A percentile compares a stretch with the other conserved stretches of the same genome.
phyloP scores from a whole-genome alignment of 1,140 invertebrate genomes.

The Aphaenogaster ashmeadi region DNA sequence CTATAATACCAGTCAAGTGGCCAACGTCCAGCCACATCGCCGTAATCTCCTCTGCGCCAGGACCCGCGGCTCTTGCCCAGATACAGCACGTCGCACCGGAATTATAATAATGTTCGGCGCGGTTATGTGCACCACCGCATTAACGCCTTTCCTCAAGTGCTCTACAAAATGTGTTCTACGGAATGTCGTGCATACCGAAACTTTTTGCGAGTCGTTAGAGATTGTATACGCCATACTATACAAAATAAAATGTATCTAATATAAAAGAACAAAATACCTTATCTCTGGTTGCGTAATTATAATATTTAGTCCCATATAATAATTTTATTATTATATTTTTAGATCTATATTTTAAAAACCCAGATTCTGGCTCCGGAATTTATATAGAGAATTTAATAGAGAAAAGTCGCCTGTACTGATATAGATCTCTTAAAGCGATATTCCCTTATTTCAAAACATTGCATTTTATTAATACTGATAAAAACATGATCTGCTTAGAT shows the following conservation, averaged over 20 bases:
- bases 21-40: constrained; percentile 73
- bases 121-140: constrained; percentile 20
- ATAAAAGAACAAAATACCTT: background rate
- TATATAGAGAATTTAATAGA: too few relatives aligned
- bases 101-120: constrained; percentile 74
- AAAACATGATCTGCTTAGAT: too few relatives aligned
- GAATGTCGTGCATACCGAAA: background rate
- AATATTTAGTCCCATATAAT: too few relatives aligned
- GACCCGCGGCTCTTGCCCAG: constrained; percentile 71
- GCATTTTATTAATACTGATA: too few relatives aligned
- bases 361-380: too few relatives aligned
- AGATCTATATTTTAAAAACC: too few relatives aligned
- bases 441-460: too few relatives aligned
- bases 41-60: constrained; percentile 80
- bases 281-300: background rate
- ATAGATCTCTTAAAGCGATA: too few relatives aligned
- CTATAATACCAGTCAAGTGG: constrained; percentile 81
- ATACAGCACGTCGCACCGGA: constrained; percentile 81
- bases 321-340: too few relatives aligned
- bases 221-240: background rate
- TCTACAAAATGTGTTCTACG: background rate
- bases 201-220: background rate
- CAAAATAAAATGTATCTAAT: background rate
- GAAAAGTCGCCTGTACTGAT: too few relatives aligned
- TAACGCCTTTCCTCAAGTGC: constrained; percentile 69